Conservation (phyloP, 1,140 invertebrate species). For the Zaprionus ornatus region DNA sequence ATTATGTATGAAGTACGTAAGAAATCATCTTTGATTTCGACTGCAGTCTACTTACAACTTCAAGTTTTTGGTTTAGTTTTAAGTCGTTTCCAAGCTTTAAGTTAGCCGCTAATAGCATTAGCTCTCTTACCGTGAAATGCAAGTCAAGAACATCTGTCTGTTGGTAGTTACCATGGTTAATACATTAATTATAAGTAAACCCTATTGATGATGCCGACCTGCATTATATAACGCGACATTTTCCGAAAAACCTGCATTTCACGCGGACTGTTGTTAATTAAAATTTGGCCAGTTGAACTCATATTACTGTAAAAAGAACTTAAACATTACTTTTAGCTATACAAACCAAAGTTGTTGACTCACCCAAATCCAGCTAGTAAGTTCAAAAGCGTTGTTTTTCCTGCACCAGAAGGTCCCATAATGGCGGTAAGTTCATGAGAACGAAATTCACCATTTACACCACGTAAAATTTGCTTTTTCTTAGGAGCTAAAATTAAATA, state of each 20-base stretch:
- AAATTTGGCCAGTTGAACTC: conserved; percentile 87
- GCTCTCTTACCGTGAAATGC: conserved; percentile 92
- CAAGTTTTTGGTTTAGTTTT: conserved; percentile 87
- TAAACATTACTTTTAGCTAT: not conserved
- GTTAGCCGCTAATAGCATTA: conserved; percentile 93
- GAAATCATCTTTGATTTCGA: not conserved
- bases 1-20: not conserved
- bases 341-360: not conserved
- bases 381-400: conserved; percentile 95
- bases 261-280: conserved; percentile 90
- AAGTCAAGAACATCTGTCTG: conserved; percentile 93
- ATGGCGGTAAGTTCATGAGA: conserved; percentile 89
- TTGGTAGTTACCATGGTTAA: not conserved
- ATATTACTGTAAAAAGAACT: conserved; percentile 29
- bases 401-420: conserved; percentile 94
- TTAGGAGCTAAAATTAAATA: conserved; percentile 37
- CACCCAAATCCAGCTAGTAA: conserved; percentile 94
- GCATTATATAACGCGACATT: conserved; percentile 97
- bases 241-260: conserved; percentile 92
- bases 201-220: conserved; percentile 80
- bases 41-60: conserved; percentile 87
- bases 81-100: conserved; percentile 91
- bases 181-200: not conserved
- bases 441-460: conserved; percentile 75
- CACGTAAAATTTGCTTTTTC: conserved; percentile 63